Evolutionary conservation across 1,140 invertebrate species (phyloP), one percentile per base, ranked within the genome.

Genomic region (Conopomorpha cramerella): DNA sequence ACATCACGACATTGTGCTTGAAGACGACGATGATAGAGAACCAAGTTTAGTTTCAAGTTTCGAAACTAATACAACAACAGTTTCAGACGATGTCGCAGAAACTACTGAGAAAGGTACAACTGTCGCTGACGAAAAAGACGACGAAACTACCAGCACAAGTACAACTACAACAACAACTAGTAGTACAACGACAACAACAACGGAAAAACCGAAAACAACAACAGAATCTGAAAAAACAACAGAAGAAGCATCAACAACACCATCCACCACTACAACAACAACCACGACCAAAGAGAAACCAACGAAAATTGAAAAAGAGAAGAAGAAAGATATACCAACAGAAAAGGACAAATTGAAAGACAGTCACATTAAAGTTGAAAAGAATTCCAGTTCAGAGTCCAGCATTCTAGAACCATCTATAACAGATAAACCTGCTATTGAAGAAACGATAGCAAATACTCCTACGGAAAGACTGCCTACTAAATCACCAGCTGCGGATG

Each of bases 381-480:
- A 51, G 34, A 51, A 54, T 29, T 51, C 60, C 29, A 47, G 49
- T 10, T 36, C 39, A 12, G 41, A 41, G 31, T 15, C 38, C 4
- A 23, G 19, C 23, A 30, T 60, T 10, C 51, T 65, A 30, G 51
- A 70, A 43, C 49, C 68, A 0, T 71, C 63, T n/a, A 52, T 68
- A 17, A 17, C 60, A 10, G 73, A 78, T 35, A 42, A 49, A 16
- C 52, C 68, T 26, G 46, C 43, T 10, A 59, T 55, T 29, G 44
- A 48, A 28, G 64, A 60, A 4, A 47, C 59, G 26, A 55, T 51
- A 29, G 15, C 32, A 16, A 47, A 65, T 11, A 65, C 61, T 14
- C 74, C 76, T 4, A 81, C 68, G 2, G 57, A 76, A 26, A 76
- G 55, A 0, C 36, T 80, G 4, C 38, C 53, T 8, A 50, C 42